phyloP scores from a whole-genome alignment of 2,797 vertebrate species.

The Phylloscopus collybita region DNA sequence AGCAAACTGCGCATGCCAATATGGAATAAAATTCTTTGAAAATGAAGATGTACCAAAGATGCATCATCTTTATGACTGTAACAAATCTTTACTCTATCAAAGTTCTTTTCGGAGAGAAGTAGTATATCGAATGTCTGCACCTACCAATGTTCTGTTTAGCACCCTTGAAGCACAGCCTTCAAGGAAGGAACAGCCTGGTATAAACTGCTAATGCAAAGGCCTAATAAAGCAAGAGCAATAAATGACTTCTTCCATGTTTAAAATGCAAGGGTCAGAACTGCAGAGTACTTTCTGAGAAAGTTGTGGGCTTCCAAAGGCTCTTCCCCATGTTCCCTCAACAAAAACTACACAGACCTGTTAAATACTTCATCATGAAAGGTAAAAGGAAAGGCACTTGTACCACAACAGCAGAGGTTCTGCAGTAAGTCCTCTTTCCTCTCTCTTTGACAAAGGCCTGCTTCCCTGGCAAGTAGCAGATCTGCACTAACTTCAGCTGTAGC shows the following conservation, averaged over 20 bases:
- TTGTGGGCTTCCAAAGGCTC: neutral
- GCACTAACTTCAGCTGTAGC: neutral
- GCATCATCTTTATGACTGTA: neutral
- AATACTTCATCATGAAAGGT: neutral
- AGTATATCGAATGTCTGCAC: neutral
- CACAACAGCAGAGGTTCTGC: neutral
- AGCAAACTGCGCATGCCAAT: neutral
- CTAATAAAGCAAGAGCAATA: neutral
- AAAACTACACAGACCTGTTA: neutral
- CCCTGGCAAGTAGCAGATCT: neutral
- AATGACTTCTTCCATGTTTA: neutral
- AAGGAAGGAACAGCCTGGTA: neutral
- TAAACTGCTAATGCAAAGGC: neutral
- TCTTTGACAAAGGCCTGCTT: neutral
- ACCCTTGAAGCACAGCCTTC: neutral
- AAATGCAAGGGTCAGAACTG: neutral
- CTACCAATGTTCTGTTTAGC: neutral
- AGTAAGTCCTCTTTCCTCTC: neutral
- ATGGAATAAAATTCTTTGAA: neutral
- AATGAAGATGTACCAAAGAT: neutral
- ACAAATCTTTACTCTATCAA: neutral
- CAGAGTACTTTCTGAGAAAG: neutral
- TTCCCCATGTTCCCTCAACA: neutral
- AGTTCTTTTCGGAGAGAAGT: neutral
- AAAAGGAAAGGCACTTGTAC: neutral